Evolutionary conservation across 2,797 vertebrate genomes (phyloP), one percentile per base, ranked within the genome.

Genomic region (Halcyon badia): DNA sequence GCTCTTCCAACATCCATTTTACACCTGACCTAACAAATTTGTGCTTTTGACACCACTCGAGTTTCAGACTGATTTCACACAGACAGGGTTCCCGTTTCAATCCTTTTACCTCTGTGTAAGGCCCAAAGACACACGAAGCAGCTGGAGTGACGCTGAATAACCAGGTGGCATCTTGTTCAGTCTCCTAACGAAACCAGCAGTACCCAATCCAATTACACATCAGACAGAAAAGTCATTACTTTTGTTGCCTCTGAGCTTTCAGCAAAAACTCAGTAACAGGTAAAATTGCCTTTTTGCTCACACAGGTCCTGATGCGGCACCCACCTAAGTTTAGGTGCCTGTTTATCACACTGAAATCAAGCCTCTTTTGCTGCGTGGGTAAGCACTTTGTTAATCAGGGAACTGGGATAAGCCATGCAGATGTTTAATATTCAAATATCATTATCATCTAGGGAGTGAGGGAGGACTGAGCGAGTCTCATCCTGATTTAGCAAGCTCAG

Each of bases 371-470:
- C 87, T 82, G 80, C 70, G 30, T 6, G 14, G 87, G 21, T 58
- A 81, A 88, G 58, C 9, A 35, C 56, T 84, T 64, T 70, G 56
- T 66, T 90, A 90, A 93, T 85, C 86, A 84, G 62, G 14, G 48
- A 87, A 69, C 90, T 78, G 66, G 57, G 26, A 52, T 68, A 89
- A 93, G 61, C 46, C 56, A 35, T 5, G 33, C 46, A 33, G 60
- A 64, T 95, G 81, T 70, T 95, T 85, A 87, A 85, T 95, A 95
- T 92, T 91, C 52, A 94, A 87, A 89, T 70, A 49, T 31, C 83
- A 90, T 93, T 84, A 84, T 54, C 52, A 79, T 75, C 52, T 52
- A 57, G 61, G 7, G 65, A 77, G 41, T 28, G 69, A 94, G 66
- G 30, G 77, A 79, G 58, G 20, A 44, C 44, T 21, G 68, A 71